These are phyloP conservation scores for Threskiornis aethiopicus DNA, from an alignment of 2,797 vertebrate genomes.

Conservation along the genomic window DNA sequence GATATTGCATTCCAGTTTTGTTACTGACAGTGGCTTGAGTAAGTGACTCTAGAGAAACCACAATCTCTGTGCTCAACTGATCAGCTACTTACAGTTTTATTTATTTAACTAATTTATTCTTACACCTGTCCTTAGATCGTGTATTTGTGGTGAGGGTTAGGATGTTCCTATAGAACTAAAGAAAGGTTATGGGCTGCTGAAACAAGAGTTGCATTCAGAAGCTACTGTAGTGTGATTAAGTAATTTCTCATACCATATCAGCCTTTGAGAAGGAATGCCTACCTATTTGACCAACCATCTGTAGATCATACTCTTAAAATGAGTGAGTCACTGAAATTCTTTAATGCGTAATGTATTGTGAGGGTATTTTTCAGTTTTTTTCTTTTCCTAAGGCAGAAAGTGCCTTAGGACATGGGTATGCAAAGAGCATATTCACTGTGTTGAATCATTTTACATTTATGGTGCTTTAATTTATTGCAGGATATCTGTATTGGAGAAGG, in stretches of 20 bases:
- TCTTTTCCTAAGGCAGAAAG: neutral
- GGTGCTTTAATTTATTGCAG: neutral
- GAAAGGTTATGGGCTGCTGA: neutral
- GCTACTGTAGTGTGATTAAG: neutral
- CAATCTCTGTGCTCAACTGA: neutral
- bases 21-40: neutral
- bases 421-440: neutral
- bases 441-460: neutral
- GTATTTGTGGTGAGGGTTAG: neutral
- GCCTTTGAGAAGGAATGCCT: neutral
- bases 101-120: neutral
- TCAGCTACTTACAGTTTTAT: neutral
- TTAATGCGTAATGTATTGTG: neutral
- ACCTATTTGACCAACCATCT: neutral
- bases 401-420: neutral
- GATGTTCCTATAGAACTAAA: neutral
- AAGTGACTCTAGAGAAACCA: neutral
- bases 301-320: neutral
- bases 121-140: neutral
- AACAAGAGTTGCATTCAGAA: neutral
- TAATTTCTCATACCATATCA: neutral
- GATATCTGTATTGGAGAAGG: neutral
- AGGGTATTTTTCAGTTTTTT: neutral
- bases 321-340: neutral
- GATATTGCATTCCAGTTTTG: neutral